Conservation (phyloP, 1,140 invertebrate species). For the Odontomachus brunneus region DNA sequence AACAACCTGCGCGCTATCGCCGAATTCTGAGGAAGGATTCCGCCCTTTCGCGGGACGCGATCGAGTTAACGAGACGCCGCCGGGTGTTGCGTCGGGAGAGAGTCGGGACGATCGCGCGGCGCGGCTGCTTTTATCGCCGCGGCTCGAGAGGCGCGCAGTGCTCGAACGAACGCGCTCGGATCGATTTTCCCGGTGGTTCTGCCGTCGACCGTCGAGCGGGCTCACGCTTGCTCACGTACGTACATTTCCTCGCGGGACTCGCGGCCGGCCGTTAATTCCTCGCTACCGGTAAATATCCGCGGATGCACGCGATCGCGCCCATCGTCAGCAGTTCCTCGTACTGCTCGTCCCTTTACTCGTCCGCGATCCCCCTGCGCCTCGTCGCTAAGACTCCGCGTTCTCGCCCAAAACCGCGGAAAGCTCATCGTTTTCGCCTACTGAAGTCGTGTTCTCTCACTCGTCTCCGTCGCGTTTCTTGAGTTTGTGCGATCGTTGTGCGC, state of each 20-base stretch:
- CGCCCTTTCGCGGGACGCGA: neutral
- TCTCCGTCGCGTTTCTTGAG: no score
- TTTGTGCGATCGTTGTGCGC: no score
- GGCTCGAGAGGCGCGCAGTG: conserved; percentile 69
- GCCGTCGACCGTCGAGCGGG: conserved; percentile 46
- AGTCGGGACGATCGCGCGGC: conserved; percentile 25
- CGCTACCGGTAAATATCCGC: neutral
- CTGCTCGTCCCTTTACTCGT: no score
- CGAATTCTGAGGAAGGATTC: neutral
- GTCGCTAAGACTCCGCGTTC: neutral
- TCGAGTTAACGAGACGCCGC: neutral
- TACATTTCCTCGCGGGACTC: conserved; percentile 44
- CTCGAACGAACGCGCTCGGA: conserved; percentile 73
- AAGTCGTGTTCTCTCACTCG: no score
- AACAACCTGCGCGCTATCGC: no score
- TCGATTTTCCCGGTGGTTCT: conserved; percentile 71
- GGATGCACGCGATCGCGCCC: neutral
- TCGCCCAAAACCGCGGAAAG: conserved; percentile 11
- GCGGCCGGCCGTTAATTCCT: conserved; percentile 17
- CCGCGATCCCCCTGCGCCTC: no score
- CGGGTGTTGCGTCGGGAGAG: neutral
- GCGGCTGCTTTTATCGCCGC: conserved; percentile 56
- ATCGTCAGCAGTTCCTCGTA: neutral
- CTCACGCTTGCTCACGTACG: conserved; percentile 35
- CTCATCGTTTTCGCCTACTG: no score